Evolutionary conservation across 2,113 vertebrate species (phyloP), one percentile per base, ranked within the genome.

Genomic region (Channa argus): DNA sequence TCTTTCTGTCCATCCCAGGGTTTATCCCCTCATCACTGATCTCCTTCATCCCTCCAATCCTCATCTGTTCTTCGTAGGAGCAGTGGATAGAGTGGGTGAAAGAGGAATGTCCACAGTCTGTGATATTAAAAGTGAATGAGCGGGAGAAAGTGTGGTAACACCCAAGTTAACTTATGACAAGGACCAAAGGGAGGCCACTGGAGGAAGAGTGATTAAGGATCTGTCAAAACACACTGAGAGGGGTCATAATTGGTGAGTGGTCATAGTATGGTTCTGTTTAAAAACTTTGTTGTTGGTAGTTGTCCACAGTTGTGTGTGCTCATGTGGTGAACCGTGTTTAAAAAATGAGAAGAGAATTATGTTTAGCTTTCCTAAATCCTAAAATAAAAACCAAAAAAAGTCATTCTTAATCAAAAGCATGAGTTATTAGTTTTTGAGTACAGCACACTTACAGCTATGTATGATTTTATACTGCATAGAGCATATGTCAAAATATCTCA

Each of bases 11-110:
- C 91, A 89, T 93, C 84, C 85, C 77, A 79, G 89, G 83, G 65
- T 92, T 94, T 93, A 94, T 95, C 93, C 91, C 89, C 87, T 93
- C 91, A 93, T 92, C 86, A 71, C 93, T 94, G 92, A 94, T 94
- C 93, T 94, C 87, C 90, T 94, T 94, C 93, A 94, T 94, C 92
- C 92, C 90, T 91, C 77, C 88, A 93, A 94, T 94, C 91, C 92
- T 94, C 92, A 92, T 93, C 92, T 92, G 91, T 92, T 92, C 88
- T 80, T 88, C 92, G 86, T 73, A 88, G 93, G 80, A 86, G 83
- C 83, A 76, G 71, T 47, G 56, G 71, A 82, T 84, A 43, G 87
- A 81, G 88, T 67, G 80, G 74, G 81, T 68, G 79, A 70, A 70
- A 38, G 79, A 79, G 79, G 81, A 86, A 76, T 75, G 85, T 59